These are phyloP conservation scores for Xerus inauris DNA, from an alignment of 2,113 vertebrate species.

Conservation along the genomic window DNA sequence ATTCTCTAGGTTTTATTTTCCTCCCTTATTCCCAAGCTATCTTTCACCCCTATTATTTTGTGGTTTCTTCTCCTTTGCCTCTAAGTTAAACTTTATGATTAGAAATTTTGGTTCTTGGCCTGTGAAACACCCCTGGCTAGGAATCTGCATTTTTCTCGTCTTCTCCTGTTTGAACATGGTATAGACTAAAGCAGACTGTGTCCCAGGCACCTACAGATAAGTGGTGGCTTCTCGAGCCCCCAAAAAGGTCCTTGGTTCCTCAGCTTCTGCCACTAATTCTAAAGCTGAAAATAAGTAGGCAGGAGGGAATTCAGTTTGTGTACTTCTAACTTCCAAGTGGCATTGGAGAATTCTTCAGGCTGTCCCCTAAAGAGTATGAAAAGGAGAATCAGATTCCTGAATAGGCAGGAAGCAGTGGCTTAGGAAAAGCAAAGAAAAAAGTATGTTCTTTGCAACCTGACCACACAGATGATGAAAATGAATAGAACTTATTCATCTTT, in stretches of 20 bases:
- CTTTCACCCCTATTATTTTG: background rate
- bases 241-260: slow-evolving; percentile 87
- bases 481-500: slow-evolving; percentile 35
- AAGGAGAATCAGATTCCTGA: slow-evolving; percentile 88
- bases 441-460: slow-evolving; percentile 56
- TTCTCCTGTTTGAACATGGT: slow-evolving; percentile 72
- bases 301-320: slow-evolving; percentile 89
- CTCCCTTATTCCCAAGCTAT: background rate
- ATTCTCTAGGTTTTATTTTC: background rate
- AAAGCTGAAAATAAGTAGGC: slow-evolving; percentile 89
- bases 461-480: slow-evolving; percentile 62
- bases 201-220: slow-evolving; percentile 78
- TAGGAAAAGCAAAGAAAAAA: slow-evolving; percentile 84
- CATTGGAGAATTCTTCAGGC: slow-evolving; percentile 92
- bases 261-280: slow-evolving; percentile 78
- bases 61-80: background rate
- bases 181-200: slow-evolving; percentile 82
- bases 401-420: slow-evolving; percentile 88
- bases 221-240: slow-evolving; percentile 71
- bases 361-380: slow-evolving; percentile 84
- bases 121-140: background rate
- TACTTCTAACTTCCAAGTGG: slow-evolving; percentile 90
- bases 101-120: background rate
- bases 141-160: background rate
- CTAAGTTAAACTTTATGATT: background rate